Conservation (phyloP, 1,140 invertebrate species). For the Hormaphis cornu region DNA sequence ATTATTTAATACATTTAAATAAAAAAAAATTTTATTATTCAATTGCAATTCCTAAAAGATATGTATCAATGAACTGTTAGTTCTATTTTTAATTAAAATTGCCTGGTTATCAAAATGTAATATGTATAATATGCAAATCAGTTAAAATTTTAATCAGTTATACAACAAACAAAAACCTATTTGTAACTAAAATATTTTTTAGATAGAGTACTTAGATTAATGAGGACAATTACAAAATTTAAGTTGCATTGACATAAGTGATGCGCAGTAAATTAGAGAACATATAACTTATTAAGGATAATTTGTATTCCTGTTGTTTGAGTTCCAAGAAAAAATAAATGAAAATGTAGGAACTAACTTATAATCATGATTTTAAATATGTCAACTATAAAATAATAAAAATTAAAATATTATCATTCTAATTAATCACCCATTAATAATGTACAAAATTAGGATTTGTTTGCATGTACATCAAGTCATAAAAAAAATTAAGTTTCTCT, state of each 20-base stretch:
- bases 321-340: background rate
- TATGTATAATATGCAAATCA: too few relatives aligned
- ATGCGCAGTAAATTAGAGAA: background rate
- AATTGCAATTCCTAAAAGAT: too few relatives aligned
- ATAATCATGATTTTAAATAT: constrained; percentile 13
- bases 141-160: too few relatives aligned
- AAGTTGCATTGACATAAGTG: background rate
- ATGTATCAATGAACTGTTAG: too few relatives aligned
- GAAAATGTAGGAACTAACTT: constrained; percentile 29
- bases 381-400: constrained; percentile 26
- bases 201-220: too few relatives aligned
- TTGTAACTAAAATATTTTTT: too few relatives aligned
- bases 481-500: background rate
- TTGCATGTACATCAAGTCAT: background rate
- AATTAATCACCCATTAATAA: constrained; percentile 26
- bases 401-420: constrained; percentile 18
- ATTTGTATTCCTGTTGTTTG: background rate
- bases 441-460: constrained; percentile 17
- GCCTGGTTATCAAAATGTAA: too few relatives aligned
- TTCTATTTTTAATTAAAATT: too few relatives aligned
- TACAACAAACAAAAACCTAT: too few relatives aligned
- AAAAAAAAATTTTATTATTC: too few relatives aligned
- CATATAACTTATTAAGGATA: background rate
- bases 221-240: background rate
- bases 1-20: too few relatives aligned